Percentiles rank a stretch among this genome's conserved stretches.
Conservation (phyloP, 2,888 invertebrate genomes). For the Agrotis clavis region DNA sequence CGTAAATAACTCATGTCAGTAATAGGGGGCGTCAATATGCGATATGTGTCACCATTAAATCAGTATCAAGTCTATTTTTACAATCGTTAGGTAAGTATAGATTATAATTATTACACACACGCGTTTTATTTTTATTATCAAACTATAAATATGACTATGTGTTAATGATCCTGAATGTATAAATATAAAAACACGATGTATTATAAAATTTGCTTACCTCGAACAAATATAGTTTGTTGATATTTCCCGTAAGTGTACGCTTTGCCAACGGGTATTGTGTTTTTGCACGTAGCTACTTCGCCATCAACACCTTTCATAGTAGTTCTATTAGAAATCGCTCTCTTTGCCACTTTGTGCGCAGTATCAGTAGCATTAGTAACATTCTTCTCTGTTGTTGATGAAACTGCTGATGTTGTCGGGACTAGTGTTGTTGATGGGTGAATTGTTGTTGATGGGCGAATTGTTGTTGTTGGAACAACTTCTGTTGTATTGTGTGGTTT, state of each 20-base stretch:
- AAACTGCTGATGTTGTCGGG: slow-evolving; percentile 60
- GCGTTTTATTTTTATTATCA: neutral
- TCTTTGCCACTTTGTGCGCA: slow-evolving; percentile 73
- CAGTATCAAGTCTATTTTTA: neutral
- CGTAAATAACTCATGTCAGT: too few species aligned
- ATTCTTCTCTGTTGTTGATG: slow-evolving; percentile 53
- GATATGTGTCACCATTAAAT: too few species aligned
- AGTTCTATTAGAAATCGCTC: slow-evolving; percentile 72
- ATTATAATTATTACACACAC: neutral
- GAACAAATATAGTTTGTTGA: slow-evolving; percentile 91
- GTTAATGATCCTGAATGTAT: neutral
- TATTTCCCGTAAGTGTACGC: slow-evolving; percentile 95
- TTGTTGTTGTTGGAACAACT: slow-evolving; percentile 44
- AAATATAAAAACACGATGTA: neutral
- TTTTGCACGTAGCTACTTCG: slow-evolving; percentile 75
- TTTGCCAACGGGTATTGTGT: slow-evolving; percentile 92
- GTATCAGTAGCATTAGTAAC: slow-evolving; percentile 46
- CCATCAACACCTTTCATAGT: slow-evolving; percentile 70
- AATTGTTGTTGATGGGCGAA: slow-evolving; percentile 62
- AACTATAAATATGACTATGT: neutral
- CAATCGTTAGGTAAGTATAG: neutral
- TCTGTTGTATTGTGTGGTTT: slow-evolving; percentile 50
- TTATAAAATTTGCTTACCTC: slow-evolving; percentile 89
- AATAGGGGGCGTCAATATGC: too few species aligned
- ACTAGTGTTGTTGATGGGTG: slow-evolving; percentile 64